A percentile compares a stretch with the other conserved stretches of the same genome.
These are phyloP conservation scores for Neosalanx taihuensis DNA, from an alignment of 2,797 vertebrate species.

Conservation along the genomic window DNA sequence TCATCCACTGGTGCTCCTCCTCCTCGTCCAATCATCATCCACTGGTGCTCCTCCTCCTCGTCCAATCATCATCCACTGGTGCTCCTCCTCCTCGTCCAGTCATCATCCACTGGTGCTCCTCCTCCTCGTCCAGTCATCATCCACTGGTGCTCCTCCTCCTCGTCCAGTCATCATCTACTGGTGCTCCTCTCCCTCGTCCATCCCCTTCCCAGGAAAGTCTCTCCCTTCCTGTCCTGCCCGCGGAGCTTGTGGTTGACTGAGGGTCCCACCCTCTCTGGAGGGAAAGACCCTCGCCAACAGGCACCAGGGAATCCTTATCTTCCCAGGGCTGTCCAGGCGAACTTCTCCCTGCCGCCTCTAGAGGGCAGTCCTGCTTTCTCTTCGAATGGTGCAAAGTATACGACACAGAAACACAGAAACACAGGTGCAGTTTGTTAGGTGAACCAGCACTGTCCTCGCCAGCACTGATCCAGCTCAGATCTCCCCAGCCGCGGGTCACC, in stretches of 20 bases:
- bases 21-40: no score
- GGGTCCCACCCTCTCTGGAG: constrained; percentile 61
- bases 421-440: constrained; percentile 27
- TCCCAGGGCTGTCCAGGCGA: constrained; percentile 39
- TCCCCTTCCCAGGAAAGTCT: constrained; percentile 40
- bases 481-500: constrained; percentile 13
- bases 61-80: no score
- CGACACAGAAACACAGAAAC: constrained; percentile 18
- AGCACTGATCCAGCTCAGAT: constrained; percentile 47
- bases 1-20: no score
- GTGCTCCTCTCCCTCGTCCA: constrained; percentile 71
- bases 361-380: constrained; percentile 57
- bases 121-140: no score
- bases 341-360: constrained; percentile 60
- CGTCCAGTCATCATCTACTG: constrained; percentile 53
- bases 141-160: no score
- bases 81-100: no score
- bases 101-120: no score
- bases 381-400: constrained; percentile 41
- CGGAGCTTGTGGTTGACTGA: constrained; percentile 64
- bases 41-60: no score
- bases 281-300: constrained; percentile 36
- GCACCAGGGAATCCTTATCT: constrained; percentile 42
- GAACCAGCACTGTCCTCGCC: constrained; percentile 28
- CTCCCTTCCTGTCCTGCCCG: constrained; percentile 56